These are phyloP conservation scores for Huso huso DNA, from an alignment of 2,797 vertebrate species.

Conservation along the genomic window DNA sequence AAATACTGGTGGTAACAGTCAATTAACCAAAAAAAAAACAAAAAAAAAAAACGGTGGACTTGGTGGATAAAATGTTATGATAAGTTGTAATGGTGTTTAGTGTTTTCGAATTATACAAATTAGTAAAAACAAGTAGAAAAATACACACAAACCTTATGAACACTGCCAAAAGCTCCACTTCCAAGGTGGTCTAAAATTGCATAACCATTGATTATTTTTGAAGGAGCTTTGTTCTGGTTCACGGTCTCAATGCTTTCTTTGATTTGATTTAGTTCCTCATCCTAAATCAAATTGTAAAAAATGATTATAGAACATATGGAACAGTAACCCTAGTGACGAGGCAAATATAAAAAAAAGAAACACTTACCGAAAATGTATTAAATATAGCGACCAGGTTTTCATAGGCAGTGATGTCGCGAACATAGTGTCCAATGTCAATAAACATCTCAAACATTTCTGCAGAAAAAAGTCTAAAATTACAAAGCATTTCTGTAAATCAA, in stretches of 20 bases:
- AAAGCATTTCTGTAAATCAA: slow-evolving; percentile 7
- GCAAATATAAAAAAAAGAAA: slow-evolving; percentile 12
- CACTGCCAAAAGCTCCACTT: slow-evolving; percentile 80
- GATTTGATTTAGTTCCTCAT: slow-evolving; percentile 67
- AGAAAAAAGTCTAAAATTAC: slow-evolving; percentile 67
- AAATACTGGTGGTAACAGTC: too few species aligned
- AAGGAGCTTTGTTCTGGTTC: slow-evolving; percentile 75
- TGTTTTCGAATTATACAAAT: too few species aligned
- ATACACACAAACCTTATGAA: slow-evolving; percentile 66
- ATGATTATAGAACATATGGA: not conserved
- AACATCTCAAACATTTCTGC: slow-evolving; percentile 83
- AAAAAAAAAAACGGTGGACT: too few species aligned
- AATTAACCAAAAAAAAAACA: too few species aligned
- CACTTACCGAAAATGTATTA: slow-evolving; percentile 65
- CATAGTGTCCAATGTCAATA: slow-evolving; percentile 85
- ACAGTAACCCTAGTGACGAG: slow-evolving; percentile 5
- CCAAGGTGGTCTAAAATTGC: slow-evolving; percentile 80
- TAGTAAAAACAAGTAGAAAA: not conserved
- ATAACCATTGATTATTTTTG: slow-evolving; percentile 71
- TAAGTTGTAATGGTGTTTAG: too few species aligned
- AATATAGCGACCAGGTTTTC: slow-evolving; percentile 69
- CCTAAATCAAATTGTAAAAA: slow-evolving; percentile 37
- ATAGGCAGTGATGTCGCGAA: slow-evolving; percentile 72
- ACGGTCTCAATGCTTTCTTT: slow-evolving; percentile 67
- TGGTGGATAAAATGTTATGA: too few species aligned